phyloP scores from a whole-genome alignment of 2,113 vertebrate species.

The Siniperca knerii region DNA sequence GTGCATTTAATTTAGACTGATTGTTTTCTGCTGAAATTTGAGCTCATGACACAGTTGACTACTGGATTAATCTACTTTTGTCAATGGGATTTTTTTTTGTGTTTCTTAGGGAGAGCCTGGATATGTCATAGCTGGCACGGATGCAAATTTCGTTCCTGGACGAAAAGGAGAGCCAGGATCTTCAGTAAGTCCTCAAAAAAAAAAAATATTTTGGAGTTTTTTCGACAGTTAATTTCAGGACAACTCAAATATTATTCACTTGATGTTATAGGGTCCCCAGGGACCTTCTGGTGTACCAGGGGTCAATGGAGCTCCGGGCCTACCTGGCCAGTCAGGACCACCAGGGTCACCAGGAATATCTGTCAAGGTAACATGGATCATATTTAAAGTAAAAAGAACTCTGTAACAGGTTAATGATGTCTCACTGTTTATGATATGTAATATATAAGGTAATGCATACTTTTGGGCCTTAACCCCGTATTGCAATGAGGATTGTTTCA shows the following conservation, averaged over 20 bases:
- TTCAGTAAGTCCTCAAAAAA: conserved; percentile 80
- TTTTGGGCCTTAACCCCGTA: not conserved
- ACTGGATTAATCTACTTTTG: not conserved
- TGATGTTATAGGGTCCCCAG: conserved; percentile 76
- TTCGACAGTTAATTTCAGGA: not conserved
- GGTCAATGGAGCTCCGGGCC: conserved; percentile 79
- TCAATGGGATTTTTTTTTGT: not conserved
- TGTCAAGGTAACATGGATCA: conserved; percentile 83
- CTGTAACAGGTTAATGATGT: not conserved
- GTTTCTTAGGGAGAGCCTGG: conserved; percentile 89
- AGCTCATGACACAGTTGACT: not conserved
- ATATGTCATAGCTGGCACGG: conserved; percentile 87
- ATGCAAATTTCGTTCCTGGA: conserved; percentile 85
- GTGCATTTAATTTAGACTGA: not conserved
- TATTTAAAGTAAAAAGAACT: not conserved
- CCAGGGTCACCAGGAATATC: conserved; percentile 85
- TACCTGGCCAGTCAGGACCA: conserved; percentile 82
- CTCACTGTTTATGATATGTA: not conserved
- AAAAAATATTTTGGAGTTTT: not conserved
- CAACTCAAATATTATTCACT: not conserved
- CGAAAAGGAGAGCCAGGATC: conserved; percentile 88
- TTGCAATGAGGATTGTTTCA: not conserved
- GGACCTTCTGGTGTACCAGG: conserved; percentile 78
- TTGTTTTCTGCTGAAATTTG: not conserved
- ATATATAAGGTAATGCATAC: not conserved